Evolutionary conservation across 2,113 vertebrate genomes (phyloP).

Genomic region (Nasalis larvatus): DNA sequence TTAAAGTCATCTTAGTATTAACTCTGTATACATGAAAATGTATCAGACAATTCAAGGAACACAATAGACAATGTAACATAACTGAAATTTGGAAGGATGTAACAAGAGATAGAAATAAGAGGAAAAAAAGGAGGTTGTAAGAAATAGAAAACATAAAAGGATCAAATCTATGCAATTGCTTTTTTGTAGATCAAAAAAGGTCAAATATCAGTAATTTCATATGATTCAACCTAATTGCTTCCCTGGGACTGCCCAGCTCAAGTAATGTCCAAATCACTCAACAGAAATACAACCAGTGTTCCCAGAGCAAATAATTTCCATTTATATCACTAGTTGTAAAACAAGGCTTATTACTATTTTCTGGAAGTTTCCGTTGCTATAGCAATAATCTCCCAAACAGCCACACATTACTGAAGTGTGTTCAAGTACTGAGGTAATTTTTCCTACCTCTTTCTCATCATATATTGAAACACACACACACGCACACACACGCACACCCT

Average conservation of each 20-base stretch:
- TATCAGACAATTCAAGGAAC: not conserved
- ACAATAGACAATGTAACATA: not conserved
- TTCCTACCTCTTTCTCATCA: not conserved
- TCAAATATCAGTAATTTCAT: not conserved
- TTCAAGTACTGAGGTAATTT: not conserved
- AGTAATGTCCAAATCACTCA: not conserved
- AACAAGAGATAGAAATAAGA: not conserved
- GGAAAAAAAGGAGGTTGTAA: not conserved
- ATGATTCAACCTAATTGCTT: not conserved
- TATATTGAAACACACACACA: not conserved
- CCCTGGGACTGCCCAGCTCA: not conserved
- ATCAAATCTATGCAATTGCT: not conserved
- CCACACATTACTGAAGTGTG: not conserved
- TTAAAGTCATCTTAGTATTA: constrained; percentile 23
- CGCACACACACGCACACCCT: not conserved
- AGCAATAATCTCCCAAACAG: constrained; percentile 17
- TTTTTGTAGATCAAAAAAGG: not conserved
- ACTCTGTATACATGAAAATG: not conserved
- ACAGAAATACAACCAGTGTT: constrained; percentile 33
- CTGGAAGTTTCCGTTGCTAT: constrained; percentile 9
- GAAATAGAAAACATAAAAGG: not conserved
- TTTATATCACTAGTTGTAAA: constrained; percentile 2
- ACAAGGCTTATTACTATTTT: constrained; percentile 39
- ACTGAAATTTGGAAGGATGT: not conserved
- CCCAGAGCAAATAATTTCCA: constrained; percentile 43